Conservation (phyloP, 1,140 invertebrate species). For the Drosophila biarmipes region DNA sequence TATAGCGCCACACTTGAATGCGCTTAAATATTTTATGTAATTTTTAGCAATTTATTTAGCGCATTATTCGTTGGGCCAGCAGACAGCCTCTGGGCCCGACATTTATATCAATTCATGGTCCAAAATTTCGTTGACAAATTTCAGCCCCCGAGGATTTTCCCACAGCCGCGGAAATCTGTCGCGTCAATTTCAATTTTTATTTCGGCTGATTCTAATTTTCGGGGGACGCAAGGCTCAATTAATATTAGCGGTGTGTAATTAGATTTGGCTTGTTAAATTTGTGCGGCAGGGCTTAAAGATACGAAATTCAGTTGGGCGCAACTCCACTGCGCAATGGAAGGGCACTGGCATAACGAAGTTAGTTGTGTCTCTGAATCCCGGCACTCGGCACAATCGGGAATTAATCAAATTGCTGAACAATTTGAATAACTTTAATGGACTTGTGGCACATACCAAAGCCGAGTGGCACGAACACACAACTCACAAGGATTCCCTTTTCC, state of each 20-base stretch:
- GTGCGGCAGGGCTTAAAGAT: slow-evolving; percentile 44
- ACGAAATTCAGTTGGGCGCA: slow-evolving; percentile 25
- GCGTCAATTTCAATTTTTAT: slow-evolving; percentile 72
- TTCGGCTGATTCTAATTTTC: slow-evolving; percentile 26
- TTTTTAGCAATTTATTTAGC: slow-evolving; percentile 83
- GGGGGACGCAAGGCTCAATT: slow-evolving; percentile 59
- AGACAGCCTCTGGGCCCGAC: slow-evolving; percentile 26
- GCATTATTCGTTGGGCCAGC: slow-evolving; percentile 65
- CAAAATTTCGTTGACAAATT: slow-evolving; percentile 58
- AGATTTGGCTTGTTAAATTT: slow-evolving; percentile 62
- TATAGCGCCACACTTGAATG: slow-evolving; percentile 78
- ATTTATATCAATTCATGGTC: slow-evolving; percentile 75
- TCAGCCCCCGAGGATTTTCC: slow-evolving; percentile 34
- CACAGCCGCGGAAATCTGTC: slow-evolving; percentile 33
- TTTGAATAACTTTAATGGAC: slow-evolving; percentile 63
- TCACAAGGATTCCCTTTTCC: slow-evolving; percentile 35
- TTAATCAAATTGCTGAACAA: slow-evolving; percentile 61
- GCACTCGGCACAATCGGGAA: slow-evolving; percentile 35
- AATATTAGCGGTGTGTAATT: slow-evolving; percentile 66
- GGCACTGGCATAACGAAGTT: slow-evolving; percentile 37
- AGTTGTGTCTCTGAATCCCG: slow-evolving; percentile 22
- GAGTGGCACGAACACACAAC: slow-evolving; percentile 27
- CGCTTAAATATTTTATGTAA: slow-evolving; percentile 83
- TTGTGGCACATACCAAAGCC: slow-evolving; percentile 26
- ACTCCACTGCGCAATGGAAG: slow-evolving; percentile 2